phyloP scores from a whole-genome alignment of 2,888 invertebrate genomes.

The Drosophila niveifrons region DNA sequence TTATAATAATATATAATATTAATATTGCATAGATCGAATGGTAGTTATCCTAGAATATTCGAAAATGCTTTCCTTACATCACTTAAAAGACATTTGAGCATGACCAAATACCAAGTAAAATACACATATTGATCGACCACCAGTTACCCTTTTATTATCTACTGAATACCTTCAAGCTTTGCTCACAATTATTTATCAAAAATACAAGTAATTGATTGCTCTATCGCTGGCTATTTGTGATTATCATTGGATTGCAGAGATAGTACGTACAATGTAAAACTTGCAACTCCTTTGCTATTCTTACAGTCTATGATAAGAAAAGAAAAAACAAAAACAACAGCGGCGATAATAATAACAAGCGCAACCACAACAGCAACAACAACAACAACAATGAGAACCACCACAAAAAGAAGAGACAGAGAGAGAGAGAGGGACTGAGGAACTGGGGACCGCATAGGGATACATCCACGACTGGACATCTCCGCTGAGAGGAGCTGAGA shows the following conservation, averaged over 20 bases:
- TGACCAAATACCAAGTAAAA: no score
- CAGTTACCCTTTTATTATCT: not conserved
- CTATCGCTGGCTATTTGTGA: not conserved
- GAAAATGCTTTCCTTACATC: no score
- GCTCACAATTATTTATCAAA: not conserved
- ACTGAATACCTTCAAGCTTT: not conserved
- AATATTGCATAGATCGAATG: no score
- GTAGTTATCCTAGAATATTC: no score
- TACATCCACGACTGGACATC: conserved; percentile 71
- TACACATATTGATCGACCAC: no score
- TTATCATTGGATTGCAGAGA: not conserved
- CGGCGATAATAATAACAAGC: conserved; percentile 24
- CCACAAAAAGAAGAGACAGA: conserved; percentile 9
- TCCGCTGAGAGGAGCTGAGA: conserved; percentile 30
- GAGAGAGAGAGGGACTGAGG: conserved; percentile 8
- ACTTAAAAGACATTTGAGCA: no score
- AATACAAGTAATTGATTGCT: not conserved
- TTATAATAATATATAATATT: no score
- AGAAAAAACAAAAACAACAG: conserved; percentile 19
- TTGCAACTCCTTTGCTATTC: not conserved
- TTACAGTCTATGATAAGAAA: conserved; percentile 10
- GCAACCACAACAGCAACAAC: conserved; percentile 31
- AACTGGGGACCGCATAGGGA: conserved; percentile 50
- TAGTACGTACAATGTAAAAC: not conserved
- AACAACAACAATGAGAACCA: conserved; percentile 13